Evolutionary conservation across 2,888 invertebrate genomes (phyloP).

Genomic region (Pomacea canaliculata): DNA sequence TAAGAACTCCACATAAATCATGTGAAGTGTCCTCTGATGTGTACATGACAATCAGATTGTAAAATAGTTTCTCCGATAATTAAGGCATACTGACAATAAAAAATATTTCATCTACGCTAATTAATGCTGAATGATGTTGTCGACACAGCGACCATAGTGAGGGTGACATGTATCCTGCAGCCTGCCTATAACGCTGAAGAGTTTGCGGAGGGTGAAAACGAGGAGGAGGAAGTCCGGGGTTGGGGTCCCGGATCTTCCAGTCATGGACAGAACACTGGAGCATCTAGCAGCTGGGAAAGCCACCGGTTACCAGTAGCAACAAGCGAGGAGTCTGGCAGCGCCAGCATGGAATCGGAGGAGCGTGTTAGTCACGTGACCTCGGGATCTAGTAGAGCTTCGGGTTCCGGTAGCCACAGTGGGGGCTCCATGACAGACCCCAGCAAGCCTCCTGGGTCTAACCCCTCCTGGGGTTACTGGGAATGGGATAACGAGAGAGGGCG

Average conservation of each 20-base stretch:
- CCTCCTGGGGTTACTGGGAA: conserved; percentile 21
- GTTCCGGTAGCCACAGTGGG: background rate
- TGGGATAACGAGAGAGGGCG: conserved; percentile 9
- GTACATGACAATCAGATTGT: too few relatives aligned
- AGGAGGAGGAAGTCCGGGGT: conserved; percentile 20
- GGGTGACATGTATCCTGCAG: conserved; percentile 11
- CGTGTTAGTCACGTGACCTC: background rate
- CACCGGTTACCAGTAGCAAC: background rate
- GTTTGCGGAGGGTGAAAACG: conserved; percentile 19
- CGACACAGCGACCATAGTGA: background rate
- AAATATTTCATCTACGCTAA: too few relatives aligned
- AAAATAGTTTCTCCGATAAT: too few relatives aligned
- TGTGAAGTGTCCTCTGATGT: too few relatives aligned
- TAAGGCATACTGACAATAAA: too few relatives aligned
- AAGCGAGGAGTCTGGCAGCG: background rate
- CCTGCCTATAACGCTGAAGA: conserved; percentile 19
- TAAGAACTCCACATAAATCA: too few relatives aligned
- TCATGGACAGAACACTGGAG: background rate
- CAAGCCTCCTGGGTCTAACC: conserved; percentile 19
- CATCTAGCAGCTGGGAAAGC: background rate
- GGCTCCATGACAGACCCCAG: conserved; percentile 16
- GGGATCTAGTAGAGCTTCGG: background rate
- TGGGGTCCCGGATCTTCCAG: conserved; percentile 15
- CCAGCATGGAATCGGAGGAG: background rate
- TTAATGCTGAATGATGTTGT: too few relatives aligned